These are phyloP conservation scores for Columbina picui DNA, from an alignment of 2,113 vertebrate species.

Conservation along the genomic window DNA sequence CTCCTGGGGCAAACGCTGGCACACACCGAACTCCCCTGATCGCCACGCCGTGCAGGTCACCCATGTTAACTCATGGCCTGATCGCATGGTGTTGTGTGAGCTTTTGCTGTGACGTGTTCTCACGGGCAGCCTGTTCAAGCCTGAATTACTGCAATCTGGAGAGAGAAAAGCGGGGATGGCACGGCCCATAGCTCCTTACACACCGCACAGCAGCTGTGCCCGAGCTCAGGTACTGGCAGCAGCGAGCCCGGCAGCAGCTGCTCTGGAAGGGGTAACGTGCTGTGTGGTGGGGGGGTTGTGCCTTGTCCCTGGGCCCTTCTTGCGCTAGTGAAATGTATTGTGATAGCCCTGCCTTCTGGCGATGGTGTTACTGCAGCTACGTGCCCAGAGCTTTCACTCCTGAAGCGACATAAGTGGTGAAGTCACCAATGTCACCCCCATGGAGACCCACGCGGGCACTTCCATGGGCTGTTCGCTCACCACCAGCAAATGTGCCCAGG, in stretches of 20 bases:
- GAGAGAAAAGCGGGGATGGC: no score
- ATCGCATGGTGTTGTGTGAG: fast-evolving
- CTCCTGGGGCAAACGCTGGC: fast-evolving
- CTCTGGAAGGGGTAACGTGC: fast-evolving
- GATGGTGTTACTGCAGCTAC: fast-evolving
- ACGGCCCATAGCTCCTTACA: fast-evolving
- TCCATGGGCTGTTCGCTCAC: fast-evolving
- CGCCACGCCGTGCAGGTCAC: fast-evolving
- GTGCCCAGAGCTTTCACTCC: no score
- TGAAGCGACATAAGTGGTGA: fast-evolving
- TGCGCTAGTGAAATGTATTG: fast-evolving
- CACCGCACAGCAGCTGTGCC: fast-evolving
- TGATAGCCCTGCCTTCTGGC: no score
- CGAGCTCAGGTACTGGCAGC: fast-evolving
- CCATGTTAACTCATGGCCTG: fast-evolving
- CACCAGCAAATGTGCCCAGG: fast-evolving
- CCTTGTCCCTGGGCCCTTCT: fast-evolving
- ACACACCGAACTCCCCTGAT: fast-evolving
- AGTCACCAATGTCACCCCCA: fast-evolving
- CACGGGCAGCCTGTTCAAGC: fast-evolving
- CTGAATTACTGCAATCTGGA: neutral
- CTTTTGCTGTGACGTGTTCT: fast-evolving
- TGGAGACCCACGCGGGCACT: fast-evolving
- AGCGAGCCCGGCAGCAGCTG: neutral
- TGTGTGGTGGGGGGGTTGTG: fast-evolving